Conservation (phyloP, 2,888 invertebrate species). For the Agriopis aurantiaria region DNA sequence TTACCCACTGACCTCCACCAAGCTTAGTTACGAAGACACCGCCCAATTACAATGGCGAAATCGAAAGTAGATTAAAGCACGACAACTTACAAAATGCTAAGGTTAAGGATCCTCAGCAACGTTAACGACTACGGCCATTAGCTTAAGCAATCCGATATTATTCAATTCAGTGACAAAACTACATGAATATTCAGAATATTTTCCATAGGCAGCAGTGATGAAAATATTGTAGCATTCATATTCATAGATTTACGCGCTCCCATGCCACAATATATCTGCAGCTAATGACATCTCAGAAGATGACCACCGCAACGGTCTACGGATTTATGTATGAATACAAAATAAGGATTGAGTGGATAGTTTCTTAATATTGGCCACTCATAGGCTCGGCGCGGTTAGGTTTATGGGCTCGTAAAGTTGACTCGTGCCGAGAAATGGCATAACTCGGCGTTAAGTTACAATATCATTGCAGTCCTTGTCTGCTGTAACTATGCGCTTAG, state of each 20-base stretch:
- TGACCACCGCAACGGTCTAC: constrained; percentile 59
- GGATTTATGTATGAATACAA: constrained; percentile 74
- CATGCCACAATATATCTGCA: constrained; percentile 44
- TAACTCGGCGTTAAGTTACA: constrained; percentile 78
- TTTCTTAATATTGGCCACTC: constrained; percentile 73
- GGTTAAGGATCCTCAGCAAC: constrained; percentile 30
- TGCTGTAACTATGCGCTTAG: constrained; percentile 49
- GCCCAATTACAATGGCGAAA: constrained; percentile 30
- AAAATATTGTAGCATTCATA: constrained; percentile 41
- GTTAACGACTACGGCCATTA: constrained; percentile 24
- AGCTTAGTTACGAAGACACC: constrained; percentile 33
- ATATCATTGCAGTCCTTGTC: constrained; percentile 62
- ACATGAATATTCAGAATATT: constrained; percentile 37
- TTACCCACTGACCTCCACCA: constrained; percentile 30
- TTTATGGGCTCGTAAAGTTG: constrained; percentile 79
- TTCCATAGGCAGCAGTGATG: constrained; percentile 28
- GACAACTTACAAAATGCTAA: constrained; percentile 33
- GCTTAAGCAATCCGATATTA: constrained; percentile 31
- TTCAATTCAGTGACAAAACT: constrained; percentile 42
- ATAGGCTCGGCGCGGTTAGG: constrained; percentile 68
- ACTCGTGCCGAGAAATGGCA: constrained; percentile 75
- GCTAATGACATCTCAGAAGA: constrained; percentile 44
- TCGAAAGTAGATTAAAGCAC: constrained; percentile 34
- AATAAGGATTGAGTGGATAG: constrained; percentile 67
- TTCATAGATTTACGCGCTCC: constrained; percentile 37